These are phyloP conservation scores for Ephialtes manifestator DNA, from an alignment of 2,888 invertebrate species.

Conservation along the genomic window DNA sequence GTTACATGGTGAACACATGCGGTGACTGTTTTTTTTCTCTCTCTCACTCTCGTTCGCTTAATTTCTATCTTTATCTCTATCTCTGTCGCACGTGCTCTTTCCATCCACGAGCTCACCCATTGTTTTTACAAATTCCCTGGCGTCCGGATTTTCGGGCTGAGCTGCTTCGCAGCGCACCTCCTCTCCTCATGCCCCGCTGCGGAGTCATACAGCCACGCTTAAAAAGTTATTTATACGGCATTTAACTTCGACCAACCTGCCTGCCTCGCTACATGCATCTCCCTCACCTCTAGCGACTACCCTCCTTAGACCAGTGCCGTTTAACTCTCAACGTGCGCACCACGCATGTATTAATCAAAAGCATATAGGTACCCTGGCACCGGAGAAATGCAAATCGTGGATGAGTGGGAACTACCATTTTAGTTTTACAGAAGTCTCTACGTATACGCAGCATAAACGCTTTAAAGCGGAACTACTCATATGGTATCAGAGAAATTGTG, in stretches of 20 bases:
- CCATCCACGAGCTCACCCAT: constrained; percentile 55
- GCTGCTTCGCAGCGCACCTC: constrained; percentile 29
- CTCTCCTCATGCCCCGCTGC: too few species aligned
- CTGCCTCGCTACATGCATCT: constrained; percentile 1
- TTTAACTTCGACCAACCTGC: constrained; percentile 56
- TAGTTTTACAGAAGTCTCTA: constrained; percentile 33
- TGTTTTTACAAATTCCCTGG: constrained; percentile 66
- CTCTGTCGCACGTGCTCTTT: constrained; percentile 21
- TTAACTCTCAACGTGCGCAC: constrained; percentile 48
- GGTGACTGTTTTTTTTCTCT: constrained; percentile 28
- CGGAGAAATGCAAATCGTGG: constrained; percentile 59
- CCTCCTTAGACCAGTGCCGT: not conserved
- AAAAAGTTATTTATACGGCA: constrained; percentile 67
- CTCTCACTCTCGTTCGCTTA: not conserved
- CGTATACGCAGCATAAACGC: not conserved
- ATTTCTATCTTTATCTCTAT: not conserved
- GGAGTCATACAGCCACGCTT: constrained; percentile 31
- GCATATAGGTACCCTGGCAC: constrained; percentile 21
- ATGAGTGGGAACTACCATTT: constrained; percentile 32
- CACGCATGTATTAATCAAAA: constrained; percentile 62
- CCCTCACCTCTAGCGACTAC: constrained; percentile 14
- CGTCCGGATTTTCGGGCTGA: constrained; percentile 49
- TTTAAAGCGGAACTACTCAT: not conserved
- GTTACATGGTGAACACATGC: constrained; percentile 60
- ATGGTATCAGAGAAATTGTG: too few species aligned